These are phyloP conservation scores for Drosophila koepferae DNA, from an alignment of 2,888 invertebrate species.

Conservation along the genomic window DNA sequence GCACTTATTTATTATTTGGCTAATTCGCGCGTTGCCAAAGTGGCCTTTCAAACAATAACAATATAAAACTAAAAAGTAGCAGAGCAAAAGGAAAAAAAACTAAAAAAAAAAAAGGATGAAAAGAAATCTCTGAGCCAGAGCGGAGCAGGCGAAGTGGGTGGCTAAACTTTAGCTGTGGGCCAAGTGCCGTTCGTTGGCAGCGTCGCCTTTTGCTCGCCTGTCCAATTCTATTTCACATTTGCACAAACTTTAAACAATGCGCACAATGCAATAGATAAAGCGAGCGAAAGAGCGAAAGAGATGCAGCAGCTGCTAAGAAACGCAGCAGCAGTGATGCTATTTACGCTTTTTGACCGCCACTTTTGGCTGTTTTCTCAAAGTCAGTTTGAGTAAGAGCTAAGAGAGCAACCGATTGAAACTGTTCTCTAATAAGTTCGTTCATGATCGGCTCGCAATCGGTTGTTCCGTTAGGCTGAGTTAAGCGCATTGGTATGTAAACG, in stretches of 20 bases:
- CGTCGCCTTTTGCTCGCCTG: constrained; percentile 43
- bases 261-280: constrained; percentile 50
- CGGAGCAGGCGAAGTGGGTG: not conserved
- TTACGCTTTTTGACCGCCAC: too few species aligned
- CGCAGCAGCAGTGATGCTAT: too few species aligned
- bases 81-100: not conserved
- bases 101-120: not conserved
- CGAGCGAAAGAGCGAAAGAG: not conserved
- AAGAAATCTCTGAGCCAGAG: not conserved
- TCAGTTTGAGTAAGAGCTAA: too few species aligned
- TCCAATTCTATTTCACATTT: constrained; percentile 77
- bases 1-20: constrained; percentile 83
- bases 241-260: constrained; percentile 75
- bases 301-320: not conserved
- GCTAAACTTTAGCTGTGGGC: constrained; percentile 35
- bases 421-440: too few species aligned
- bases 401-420: too few species aligned
- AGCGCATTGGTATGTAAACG: too few species aligned
- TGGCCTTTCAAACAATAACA: constrained; percentile 80
- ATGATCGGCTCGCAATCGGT: too few species aligned
- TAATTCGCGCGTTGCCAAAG: constrained; percentile 83
- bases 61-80: constrained; percentile 59
- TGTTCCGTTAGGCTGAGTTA: too few species aligned
- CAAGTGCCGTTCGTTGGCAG: constrained; percentile 23
- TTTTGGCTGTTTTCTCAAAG: too few species aligned